Base-by-base conservation (phyloP, 2,888 invertebrate species). In the Nephrotoma flavescens region DNA sequence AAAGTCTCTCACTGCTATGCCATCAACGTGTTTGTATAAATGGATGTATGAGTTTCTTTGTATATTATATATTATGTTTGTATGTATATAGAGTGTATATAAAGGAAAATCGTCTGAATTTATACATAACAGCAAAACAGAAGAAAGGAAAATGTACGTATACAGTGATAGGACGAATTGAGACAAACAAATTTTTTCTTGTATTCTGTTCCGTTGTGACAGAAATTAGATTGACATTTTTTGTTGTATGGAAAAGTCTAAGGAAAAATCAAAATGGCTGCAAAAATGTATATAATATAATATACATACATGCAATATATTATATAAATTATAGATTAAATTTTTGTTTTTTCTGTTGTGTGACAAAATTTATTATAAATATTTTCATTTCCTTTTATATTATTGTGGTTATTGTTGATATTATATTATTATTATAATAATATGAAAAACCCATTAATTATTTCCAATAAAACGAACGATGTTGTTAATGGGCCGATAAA, bases 401-500 rank as follows among this genome's bases (percentile, higher is more conserved):
- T 71, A 71, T 71, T 71, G 71, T 31, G 71, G 71, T 71, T 71
- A 71, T 71, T 71, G 71, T 71, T 71, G 71, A 71, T 71, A 71
- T 71, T 71, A 71, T 71, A 71, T 71, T 71, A 71, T 52, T 52
- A 52, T 71, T 42, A 84, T 84, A 84, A 42, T 84, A 42, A 84
- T 84, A 84, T 42, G 41, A 88, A 88, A 88, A 88, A 88, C 88
- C 88, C 88, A 88, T 88, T 88, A 88, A 88, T 88, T 88, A 88
- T 86, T 88, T 88, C 86, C 88, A 88, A 88, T 88, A 88, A 86
- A 88, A 88, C 88, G 88, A 88, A 88, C 88, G 88, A 88, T 88
- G 88, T 88, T 88, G 88, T 88, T 88, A 88, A 88, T 88, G 88
- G 88, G 88, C 88, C 88, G 88, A 88, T 88, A 88, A 88, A 88